These are phyloP conservation scores for Pachyseris speciosa DNA, from an alignment of 64 coral and sea anemone species.

Conservation along the genomic window DNA sequence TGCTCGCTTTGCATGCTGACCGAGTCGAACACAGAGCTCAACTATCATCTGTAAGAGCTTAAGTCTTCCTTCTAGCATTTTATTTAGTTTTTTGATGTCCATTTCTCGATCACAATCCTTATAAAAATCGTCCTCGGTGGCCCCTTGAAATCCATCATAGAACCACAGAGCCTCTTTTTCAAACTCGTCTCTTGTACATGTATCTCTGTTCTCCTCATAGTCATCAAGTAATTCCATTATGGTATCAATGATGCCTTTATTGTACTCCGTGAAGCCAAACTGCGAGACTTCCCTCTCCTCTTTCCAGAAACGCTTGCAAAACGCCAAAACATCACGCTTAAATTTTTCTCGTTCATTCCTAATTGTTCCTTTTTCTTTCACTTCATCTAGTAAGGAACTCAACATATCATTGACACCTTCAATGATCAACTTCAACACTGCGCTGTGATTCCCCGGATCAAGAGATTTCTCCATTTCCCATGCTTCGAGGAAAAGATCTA, in stretches of 20 bases:
- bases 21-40: not conserved
- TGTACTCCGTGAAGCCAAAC: not conserved
- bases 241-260: constrained; percentile 1
- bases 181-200: not conserved
- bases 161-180: not conserved
- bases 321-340: not conserved
- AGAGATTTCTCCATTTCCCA: constrained; percentile 50
- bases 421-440: not conserved
- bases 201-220: not conserved
- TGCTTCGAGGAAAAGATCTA: constrained; percentile 25
- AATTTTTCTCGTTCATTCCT: not conserved
- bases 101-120: not conserved
- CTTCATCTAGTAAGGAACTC: too few relatives aligned
- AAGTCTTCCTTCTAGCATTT: not conserved
- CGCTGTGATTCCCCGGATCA: not conserved
- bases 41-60: not conserved
- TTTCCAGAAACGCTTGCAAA: constrained; percentile 19
- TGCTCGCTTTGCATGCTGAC: not conserved
- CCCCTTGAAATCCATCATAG: not conserved
- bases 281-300: not conserved
- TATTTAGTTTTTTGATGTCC: not conserved
- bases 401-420: not conserved
- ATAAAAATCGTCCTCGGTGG: not conserved
- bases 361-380: too few relatives aligned
- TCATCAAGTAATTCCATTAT: not conserved